Conservation (phyloP, 2,113 vertebrate genomes). For the Sinocyclocheilus rhinocerous region DNA sequence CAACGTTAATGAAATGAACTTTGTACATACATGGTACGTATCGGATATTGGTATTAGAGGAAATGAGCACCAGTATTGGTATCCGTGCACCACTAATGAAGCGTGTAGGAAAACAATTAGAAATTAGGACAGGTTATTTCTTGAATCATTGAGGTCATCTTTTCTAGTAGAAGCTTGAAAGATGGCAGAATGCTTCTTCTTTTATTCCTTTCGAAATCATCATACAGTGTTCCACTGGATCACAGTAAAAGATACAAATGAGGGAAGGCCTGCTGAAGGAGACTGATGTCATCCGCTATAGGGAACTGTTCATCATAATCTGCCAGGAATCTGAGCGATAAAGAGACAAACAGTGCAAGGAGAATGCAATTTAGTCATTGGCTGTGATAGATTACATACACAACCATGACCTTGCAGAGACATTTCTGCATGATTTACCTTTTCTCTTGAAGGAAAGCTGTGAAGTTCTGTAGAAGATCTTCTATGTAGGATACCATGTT, state of each 20-base stretch:
- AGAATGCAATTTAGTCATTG: too few species aligned
- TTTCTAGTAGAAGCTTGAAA: not conserved
- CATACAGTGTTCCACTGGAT: too few species aligned
- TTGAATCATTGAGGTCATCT: not conserved
- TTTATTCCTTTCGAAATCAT: not conserved
- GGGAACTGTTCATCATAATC: constrained; percentile 92
- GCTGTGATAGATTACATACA: not conserved
- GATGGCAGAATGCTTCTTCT: not conserved
- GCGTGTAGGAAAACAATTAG: not conserved
- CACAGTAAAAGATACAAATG: constrained; percentile 83
- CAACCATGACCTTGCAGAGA: not conserved
- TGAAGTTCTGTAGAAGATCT: constrained; percentile 91
- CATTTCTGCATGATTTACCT: constrained; percentile 71
- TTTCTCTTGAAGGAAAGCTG: constrained; percentile 87
- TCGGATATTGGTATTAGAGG: not conserved
- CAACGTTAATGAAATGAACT: not conserved
- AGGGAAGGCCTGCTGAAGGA: constrained; percentile 92
- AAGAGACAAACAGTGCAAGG: not conserved
- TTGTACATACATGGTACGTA: not conserved
- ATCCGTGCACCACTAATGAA: not conserved
- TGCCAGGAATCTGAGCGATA: constrained; percentile 82
- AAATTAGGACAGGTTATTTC: not conserved
- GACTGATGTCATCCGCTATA: constrained; percentile 87
- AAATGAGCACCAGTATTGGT: not conserved
- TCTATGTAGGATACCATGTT: constrained; percentile 85